These are phyloP conservation scores for Trogon melanurus DNA, from an alignment of 2,113 vertebrate genomes.

Conservation along the genomic window DNA sequence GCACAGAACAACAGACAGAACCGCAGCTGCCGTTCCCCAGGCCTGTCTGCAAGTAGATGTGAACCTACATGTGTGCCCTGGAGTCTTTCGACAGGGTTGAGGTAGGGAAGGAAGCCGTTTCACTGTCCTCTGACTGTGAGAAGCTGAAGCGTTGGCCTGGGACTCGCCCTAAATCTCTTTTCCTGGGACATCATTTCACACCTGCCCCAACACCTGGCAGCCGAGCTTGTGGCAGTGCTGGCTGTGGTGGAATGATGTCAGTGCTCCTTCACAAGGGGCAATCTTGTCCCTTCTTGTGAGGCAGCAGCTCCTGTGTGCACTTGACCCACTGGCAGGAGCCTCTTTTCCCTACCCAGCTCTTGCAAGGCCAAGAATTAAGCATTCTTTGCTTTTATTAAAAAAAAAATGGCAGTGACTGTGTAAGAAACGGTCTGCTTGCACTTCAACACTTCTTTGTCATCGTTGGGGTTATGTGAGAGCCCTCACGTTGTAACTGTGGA, in stretches of 20 bases:
- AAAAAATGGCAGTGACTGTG: neutral
- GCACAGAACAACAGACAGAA: neutral
- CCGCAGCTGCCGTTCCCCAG: neutral
- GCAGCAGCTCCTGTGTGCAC: neutral
- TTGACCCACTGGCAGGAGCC: rapidly evolving
- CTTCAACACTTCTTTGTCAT: neutral
- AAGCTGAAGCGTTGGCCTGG: neutral
- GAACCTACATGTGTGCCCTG: neutral
- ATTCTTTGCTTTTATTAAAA: neutral
- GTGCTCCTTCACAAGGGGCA: neutral
- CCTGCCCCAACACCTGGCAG: neutral
- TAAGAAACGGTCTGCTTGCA: neutral
- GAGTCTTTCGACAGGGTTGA: neutral
- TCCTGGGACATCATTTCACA: neutral
- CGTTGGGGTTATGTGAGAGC: neutral
- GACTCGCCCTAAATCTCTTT: neutral
- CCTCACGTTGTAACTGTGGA: neutral
- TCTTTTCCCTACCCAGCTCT: neutral
- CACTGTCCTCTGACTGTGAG: neutral
- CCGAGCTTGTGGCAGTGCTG: neutral
- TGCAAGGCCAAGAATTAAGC: neutral
- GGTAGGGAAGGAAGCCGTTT: neutral
- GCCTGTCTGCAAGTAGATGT: neutral
- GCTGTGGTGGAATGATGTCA: neutral
- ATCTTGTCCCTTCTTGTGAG: neutral